Base-by-base conservation (phyloP, 2,888 invertebrate genomes). In the Elysia crispata region DNA sequence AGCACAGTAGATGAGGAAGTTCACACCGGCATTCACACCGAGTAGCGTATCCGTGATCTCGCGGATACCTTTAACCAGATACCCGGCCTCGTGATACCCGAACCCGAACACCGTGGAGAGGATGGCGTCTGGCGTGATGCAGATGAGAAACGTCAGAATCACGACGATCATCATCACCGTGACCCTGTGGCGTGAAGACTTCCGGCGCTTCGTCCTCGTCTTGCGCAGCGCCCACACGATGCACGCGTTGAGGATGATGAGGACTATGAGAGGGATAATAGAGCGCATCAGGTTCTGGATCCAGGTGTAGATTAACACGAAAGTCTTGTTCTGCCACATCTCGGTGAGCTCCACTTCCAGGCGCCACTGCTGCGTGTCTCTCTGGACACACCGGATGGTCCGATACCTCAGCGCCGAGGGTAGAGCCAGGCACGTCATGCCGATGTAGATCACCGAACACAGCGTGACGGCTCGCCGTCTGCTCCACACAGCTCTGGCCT, bases 101-200 rank as follows among this genome's bases (percentile, higher is more conserved):
- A 89, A 85, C 15, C 88, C 89, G 76, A 91, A 88, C 64, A 90
- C 87, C 18, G 89, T 89, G 6, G 91, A 91, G 89, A 92, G 87
- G 74, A 91, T 88, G 57, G 91, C 91, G 81, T 92, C 92, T 0
- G 92, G 92, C 23, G 89, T 90, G 60, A 90, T 89, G 83, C 91
- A 91, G 41, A 91, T 83, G n/a, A 92, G 84, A 83, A 91, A 92
- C 28, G 89, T 89, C 8, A 91, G 76, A 28, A 92, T 90, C n/a
- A 92, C 90, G 60, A 88, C 86, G 57, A 91, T 86, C 64, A 92
- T 84, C 90, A 91, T 91, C 20, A 90, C 60, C 8, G 83, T 84
- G 20, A 84, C 81, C 15, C 84, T 81, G 30, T 84, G 83, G 11
- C 83, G 79, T 13, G 87, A 86, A 11, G 86, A 86, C 69, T 86